phyloP scores from a whole-genome alignment of 2,888 invertebrate species.

The Kuschelorhynchus macadamiae region DNA sequence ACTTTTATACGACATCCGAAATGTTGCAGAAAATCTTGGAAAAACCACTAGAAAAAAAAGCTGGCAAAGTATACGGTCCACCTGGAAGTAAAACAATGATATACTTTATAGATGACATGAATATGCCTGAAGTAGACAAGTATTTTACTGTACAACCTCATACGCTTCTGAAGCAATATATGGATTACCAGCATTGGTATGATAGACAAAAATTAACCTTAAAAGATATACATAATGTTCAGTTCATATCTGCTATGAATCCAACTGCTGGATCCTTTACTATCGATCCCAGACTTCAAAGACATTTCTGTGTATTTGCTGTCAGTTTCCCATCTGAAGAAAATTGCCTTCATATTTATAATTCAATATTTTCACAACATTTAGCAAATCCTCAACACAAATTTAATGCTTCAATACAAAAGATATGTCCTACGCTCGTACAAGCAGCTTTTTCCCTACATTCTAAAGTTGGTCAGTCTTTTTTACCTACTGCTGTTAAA shows the following conservation, averaged over 20 bases:
- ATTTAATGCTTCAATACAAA: conserved; percentile 75
- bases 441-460: conserved; percentile 84
- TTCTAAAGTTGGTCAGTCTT: conserved; percentile 79
- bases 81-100: conserved; percentile 93
- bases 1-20: conserved; percentile 95
- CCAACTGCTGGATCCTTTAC: conserved; percentile 96
- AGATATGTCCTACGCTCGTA: conserved; percentile 76
- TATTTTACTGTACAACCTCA: conserved; percentile 97
- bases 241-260: conserved; percentile 97
- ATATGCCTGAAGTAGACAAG: conserved; percentile 96
- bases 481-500: conserved; percentile 94
- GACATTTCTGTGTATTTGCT: conserved; percentile 90
- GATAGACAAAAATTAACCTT: conserved; percentile 87
- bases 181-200: conserved; percentile 97
- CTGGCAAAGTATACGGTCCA: conserved; percentile 93
- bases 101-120: conserved; percentile 96
- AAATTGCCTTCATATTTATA: conserved; percentile 87
- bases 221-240: conserved; percentile 93
- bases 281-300: conserved; percentile 90
- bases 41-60: conserved; percentile 94
- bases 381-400: conserved; percentile 76
- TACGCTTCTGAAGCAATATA: conserved; percentile 91
- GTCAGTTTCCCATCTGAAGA: conserved; percentile 89
- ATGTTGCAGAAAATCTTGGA: conserved; percentile 91
- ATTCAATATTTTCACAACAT: conserved; percentile 86